Conservation (phyloP, 1,140 invertebrate genomes). For the Phymastichus coffea region DNA sequence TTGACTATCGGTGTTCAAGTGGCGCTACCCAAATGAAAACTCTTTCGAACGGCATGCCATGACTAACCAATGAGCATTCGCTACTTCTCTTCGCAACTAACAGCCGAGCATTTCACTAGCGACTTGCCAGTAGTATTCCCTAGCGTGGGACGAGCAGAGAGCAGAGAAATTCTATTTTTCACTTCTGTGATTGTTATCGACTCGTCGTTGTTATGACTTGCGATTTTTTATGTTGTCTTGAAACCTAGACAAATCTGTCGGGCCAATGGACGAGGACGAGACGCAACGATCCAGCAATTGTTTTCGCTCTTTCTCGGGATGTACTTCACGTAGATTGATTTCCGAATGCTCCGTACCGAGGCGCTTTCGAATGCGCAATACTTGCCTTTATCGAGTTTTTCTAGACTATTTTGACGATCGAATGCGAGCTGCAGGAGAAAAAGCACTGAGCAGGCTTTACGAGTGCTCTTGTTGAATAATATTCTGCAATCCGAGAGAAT, state of each 20-base stretch:
- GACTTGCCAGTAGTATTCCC: slow-evolving; percentile 22
- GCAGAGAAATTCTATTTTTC: slow-evolving; percentile 3
- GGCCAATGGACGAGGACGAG: background rate
- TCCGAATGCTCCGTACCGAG: slow-evolving; percentile 4
- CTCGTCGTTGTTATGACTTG: slow-evolving; percentile 15
- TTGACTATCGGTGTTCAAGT: no score
- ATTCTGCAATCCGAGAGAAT: slow-evolving; percentile 1
- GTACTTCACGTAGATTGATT: slow-evolving; percentile 9
- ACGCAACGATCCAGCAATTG: background rate
- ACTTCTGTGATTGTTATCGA: slow-evolving; percentile 17
- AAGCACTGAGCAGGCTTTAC: background rate
- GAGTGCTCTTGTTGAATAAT: slow-evolving; percentile 15
- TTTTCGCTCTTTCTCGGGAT: no score
- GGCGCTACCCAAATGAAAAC: no score
- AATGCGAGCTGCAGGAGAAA: no score
- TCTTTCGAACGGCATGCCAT: no score
- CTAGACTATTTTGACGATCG: slow-evolving; percentile 10
- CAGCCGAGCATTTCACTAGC: no score
- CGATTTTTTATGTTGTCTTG: slow-evolving; percentile 10
- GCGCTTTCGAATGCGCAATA: background rate
- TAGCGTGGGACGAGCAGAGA: background rate
- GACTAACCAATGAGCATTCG: no score
- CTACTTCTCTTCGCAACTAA: no score
- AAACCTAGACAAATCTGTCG: background rate
- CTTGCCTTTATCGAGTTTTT: slow-evolving; percentile 21